A percentile compares a stretch with the other conserved stretches of the same genome.
Conservation (phyloP, 1,140 invertebrate genomes). For the Temnothorax nylanderi region DNA sequence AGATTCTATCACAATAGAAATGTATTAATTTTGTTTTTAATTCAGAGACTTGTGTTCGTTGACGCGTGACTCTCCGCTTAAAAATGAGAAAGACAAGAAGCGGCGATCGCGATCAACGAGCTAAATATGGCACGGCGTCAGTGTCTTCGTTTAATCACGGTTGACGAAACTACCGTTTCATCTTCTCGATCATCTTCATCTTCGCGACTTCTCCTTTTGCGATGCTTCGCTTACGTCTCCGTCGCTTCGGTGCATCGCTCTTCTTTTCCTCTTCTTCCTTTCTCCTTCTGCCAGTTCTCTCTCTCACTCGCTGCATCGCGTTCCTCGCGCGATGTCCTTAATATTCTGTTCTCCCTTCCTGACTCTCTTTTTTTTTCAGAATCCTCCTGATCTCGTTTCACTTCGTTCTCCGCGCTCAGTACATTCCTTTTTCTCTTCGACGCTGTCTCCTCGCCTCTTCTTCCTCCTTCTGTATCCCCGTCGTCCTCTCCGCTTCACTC, state of each 20-base stretch:
- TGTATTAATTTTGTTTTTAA: neutral
- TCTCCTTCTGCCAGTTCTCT: neutral
- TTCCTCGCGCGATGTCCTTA: neutral
- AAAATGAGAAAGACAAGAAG: constrained; percentile 13
- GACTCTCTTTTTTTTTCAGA: constrained; percentile 26
- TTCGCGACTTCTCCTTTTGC: constrained; percentile 43
- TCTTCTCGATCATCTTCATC: constrained; percentile 56
- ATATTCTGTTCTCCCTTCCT: constrained; percentile 23
- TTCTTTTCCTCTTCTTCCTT: neutral
- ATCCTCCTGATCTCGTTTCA: constrained; percentile 52
- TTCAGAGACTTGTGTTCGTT: neutral
- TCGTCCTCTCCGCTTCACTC: constrained; percentile 45
- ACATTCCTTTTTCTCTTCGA: neutral
- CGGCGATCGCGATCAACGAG: constrained; percentile 49
- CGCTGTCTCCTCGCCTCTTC: constrained; percentile 6
- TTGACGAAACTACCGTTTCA: constrained; percentile 62
- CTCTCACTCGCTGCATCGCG: constrained; percentile 9
- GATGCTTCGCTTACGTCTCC: constrained; percentile 13
- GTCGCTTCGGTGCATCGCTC: constrained; percentile 36
- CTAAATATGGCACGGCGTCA: constrained; percentile 54
- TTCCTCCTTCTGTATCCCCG: constrained; percentile 45
- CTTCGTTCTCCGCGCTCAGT: neutral
- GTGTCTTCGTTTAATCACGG: constrained; percentile 58
- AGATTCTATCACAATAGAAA: neutral
- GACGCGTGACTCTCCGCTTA: constrained; percentile 10